These are phyloP conservation scores for Bubo blakistoni DNA, from an alignment of 2,113 vertebrate species.

Conservation along the genomic window DNA sequence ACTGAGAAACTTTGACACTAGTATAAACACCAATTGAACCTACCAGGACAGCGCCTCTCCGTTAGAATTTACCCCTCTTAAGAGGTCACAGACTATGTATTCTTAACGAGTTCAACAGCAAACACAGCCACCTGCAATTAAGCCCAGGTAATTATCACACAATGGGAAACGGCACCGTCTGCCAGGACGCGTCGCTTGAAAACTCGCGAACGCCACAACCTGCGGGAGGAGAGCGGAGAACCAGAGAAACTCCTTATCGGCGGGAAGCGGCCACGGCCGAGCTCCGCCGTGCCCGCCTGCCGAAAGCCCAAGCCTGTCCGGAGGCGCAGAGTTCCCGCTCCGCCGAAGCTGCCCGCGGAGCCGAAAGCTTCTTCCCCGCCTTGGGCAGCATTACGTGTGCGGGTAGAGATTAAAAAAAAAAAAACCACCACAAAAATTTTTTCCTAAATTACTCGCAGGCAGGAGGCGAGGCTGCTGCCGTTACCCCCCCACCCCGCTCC, in stretches of 20 bases:
- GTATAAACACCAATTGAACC: rapidly evolving
- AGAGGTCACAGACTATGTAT: rapidly evolving
- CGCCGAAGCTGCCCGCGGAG: too few species aligned
- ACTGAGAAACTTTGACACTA: rapidly evolving
- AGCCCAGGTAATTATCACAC: rapidly evolving
- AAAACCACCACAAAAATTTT: too few species aligned
- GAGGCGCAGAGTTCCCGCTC: not conserved
- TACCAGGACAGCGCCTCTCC: not conserved
- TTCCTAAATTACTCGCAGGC: too few species aligned
- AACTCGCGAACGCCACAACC: rapidly evolving
- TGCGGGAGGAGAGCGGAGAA: rapidly evolving
- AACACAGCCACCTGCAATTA: not conserved
- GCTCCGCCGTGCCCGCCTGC: too few species aligned
- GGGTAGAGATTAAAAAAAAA: too few species aligned
- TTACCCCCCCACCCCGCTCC: rapidly evolving
- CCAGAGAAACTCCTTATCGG: not conserved
- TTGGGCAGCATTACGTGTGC: too few species aligned
- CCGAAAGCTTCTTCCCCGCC: not conserved
- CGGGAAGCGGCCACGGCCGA: too few species aligned
- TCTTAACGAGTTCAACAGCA: rapidly evolving
- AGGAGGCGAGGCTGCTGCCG: not conserved
- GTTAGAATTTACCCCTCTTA: not conserved
- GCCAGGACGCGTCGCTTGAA: not conserved
- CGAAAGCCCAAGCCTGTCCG: rapidly evolving
- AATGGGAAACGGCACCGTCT: too few species aligned